Evolutionary conservation across 2,797 vertebrate species (phyloP).

Genomic region (Lagodon rhomboides): DNA sequence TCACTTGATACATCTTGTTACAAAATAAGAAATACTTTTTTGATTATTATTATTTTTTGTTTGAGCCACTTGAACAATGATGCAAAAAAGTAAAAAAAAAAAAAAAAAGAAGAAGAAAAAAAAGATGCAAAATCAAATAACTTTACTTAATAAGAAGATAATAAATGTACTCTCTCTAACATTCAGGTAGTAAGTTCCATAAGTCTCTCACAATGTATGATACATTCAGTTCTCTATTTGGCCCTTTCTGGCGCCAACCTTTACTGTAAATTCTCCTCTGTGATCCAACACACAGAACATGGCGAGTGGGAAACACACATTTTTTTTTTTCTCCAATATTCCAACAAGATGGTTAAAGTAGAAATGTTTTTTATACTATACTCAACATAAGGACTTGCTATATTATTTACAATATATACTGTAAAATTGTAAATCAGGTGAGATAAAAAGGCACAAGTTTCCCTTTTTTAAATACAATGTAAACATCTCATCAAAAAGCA

Average conservation of each 20-base stretch:
- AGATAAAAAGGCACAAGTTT: constrained; percentile 99
- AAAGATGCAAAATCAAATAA: constrained; percentile 67
- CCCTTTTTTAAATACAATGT: constrained; percentile 99
- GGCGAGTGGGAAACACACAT: constrained; percentile 76
- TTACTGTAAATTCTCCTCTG: constrained; percentile 64
- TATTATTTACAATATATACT: constrained; percentile 99
- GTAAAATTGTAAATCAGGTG: constrained; percentile 97
- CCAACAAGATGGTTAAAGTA: constrained; percentile 85
- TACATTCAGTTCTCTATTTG: constrained; percentile 83
- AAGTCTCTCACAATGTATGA: constrained; percentile 77
- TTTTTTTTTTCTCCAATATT: constrained; percentile 64
- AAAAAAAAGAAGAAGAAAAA: constrained; percentile 47
- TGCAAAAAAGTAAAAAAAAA: constrained; percentile 69
- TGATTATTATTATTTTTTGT: constrained; percentile 51
- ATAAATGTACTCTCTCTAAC: constrained; percentile 81
- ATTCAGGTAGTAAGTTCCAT: constrained; percentile 85
- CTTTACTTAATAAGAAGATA: constrained; percentile 76
- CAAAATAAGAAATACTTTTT: constrained; percentile 75
- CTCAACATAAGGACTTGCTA: constrained; percentile 88
- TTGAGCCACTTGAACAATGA: constrained; percentile 73
- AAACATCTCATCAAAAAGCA: constrained; percentile 98
- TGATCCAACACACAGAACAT: constrained; percentile 75
- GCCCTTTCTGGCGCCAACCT: constrained; percentile 59
- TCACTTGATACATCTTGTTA: constrained; percentile 73
- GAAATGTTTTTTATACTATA: constrained; percentile 91